Evolutionary conservation across 1,140 invertebrate species (phyloP).

Genomic region (Ganaspis sp.): DNA sequence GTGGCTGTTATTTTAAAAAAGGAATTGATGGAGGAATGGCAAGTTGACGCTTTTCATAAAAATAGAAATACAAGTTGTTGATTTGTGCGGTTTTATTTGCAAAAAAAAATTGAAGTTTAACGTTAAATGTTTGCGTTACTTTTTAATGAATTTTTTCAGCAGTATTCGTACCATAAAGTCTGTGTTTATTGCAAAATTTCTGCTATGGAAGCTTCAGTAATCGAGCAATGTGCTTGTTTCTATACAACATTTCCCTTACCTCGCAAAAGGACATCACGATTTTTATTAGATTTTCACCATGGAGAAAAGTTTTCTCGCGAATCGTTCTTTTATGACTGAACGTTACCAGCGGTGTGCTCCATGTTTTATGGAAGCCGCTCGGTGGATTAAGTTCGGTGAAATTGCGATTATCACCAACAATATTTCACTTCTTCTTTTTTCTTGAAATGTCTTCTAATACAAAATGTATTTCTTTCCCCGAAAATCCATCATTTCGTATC

Average conservation of each 20-base stretch:
- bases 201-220: neutral
- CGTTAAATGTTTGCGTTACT: neutral
- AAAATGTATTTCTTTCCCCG: neutral
- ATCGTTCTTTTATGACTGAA: slow-evolving; percentile 48
- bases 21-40: neutral
- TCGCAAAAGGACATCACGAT: slow-evolving; percentile 36
- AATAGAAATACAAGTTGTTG: neutral
- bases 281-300: slow-evolving; percentile 40
- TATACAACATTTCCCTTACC: slow-evolving; percentile 6
- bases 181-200: slow-evolving; percentile 22
- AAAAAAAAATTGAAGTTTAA: neutral
- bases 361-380: slow-evolving; percentile 49
- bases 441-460: neutral
- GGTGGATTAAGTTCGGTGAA: slow-evolving; percentile 24
- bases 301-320: slow-evolving; percentile 41
- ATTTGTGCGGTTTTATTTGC: neutral
- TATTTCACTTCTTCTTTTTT: slow-evolving; percentile 1
- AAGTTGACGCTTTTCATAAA: neutral
- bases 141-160: slow-evolving; percentile 2
- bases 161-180: neutral
- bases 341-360: slow-evolving; percentile 39
- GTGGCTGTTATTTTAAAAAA: neutral
- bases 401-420: slow-evolving; percentile 11
- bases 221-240: slow-evolving; percentile 15
- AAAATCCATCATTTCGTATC: neutral